Base-by-base conservation (phyloP, 1,140 invertebrate species). In the Oscheius sp. region DNA sequence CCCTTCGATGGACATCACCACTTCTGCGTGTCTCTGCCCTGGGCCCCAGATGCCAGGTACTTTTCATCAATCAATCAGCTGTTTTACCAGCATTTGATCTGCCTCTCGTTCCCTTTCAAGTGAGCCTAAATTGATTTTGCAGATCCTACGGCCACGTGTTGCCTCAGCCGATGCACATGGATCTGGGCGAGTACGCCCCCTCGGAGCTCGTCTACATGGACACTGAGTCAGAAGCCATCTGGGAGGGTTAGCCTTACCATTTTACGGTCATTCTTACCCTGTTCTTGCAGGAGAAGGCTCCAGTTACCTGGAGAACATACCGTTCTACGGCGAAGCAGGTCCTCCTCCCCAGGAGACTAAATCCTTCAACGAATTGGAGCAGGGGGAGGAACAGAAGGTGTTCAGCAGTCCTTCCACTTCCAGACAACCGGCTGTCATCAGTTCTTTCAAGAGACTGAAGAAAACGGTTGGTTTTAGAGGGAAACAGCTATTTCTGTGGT, bases 121-220 rank as follows among this genome's bases (percentile, higher is more conserved):
- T n/a, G 38, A n/a, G n/a, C n/a, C n/a, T n/a, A n/a, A 42, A 42
- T 42, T 42, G n/a, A 42, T 42, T 42, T 42, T 42, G n/a, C n/a
- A 55, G 49, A 55, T 55, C 49, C 49, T 55, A 55, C 23, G 49
- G 49, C 49, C 49, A 55, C 28, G 49, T 55, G 15, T 23, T 13
- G 4, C 49, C 49, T 13, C 49, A 55, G 23, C 49, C 49, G 7
- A 55, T 55, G 49, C 49, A 55, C 28, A 55, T 55, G 49, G 49
- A 55, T 55, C 49, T 55, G 7, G 49, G 49, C 7, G 49, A 55
- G 28, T 55, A 55, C 28, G 49, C 49, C 28, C 49, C 49, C 15
- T 55, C 49, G 7, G 49, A 55, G 28, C 28, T 13, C 4, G 49
- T 55, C 4, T 55, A 55, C 49, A 7, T 55, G 7, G 49, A 55